Evolutionary conservation across 2,113 vertebrate species (phyloP), one percentile per base, ranked within the genome.

Genomic region (Python bivittatus): DNA sequence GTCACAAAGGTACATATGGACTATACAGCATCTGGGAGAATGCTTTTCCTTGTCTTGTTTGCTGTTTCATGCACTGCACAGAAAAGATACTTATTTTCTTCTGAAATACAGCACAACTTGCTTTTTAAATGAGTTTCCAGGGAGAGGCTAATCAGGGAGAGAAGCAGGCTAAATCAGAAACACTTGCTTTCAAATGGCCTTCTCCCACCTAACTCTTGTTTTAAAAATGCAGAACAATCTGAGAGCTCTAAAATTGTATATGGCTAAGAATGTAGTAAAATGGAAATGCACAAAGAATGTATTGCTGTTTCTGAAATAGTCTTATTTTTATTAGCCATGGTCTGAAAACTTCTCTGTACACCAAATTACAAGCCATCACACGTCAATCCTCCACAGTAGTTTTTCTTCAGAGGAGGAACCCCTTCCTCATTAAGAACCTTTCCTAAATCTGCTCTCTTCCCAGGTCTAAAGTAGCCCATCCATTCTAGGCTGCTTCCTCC

Each of bases 51-150:
- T 56, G 54, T 10, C 61, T 89, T 79, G 48, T 90, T 83, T 79
- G n/a, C 2, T 3, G 38, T 54, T 72, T 90, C 54, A 10, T 27
- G 52, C 54, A 25, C 27, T 54, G 7, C 2, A 3, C 2, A 6
- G n/a, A 1, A 12, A 25, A 25, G 42, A n/a, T 3, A 13, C 56
- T 90, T 23, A 33, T 44, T 88, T 22, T 1, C 0, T 54, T 94
- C 29, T 58, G 11, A 84, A 91, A 0, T 44, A 13, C 6, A 29
- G 2, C 23, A 6, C 61, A 27, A 10, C 22, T 84, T 58, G 53
- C 22, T 84, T 90, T 84, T 29, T 20, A 90, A 90, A 90, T 58
- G 72, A 84, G 72, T 44, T 84, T 90, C 42, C 72, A 17, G 38
- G 17, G 27, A 57, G 72, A 84, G 53, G 89, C 58, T 90, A 90